Base-by-base conservation (phyloP, 2,113 vertebrate species). In the Xiphorhynchus elegans region DNA sequence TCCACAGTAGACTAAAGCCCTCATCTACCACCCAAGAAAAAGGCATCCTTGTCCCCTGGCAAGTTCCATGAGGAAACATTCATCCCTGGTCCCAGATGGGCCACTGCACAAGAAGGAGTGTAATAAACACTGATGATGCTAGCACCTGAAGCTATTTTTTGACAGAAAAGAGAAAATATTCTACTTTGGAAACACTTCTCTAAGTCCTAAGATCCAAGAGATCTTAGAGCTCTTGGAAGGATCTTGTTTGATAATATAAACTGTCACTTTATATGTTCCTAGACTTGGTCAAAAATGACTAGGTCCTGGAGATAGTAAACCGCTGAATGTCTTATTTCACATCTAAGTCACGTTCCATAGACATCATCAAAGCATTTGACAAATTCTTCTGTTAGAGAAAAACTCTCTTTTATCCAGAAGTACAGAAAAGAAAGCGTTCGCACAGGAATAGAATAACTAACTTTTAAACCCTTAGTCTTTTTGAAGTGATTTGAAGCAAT, bases 11-110 rank as follows among this genome's bases (percentile, higher is more conserved):
- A 58, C 6, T 58, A 14, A 77, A 88, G 21, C 1, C 13, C 17
- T 66, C 42, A 62, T 5, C 6, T 72, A 26, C 17, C 12, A n/a
- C 3, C 0, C 14, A 46, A 39, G 19, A 50, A 8, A 83, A 73
- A 77, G 44, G 1, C 6, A 76, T 1, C 3, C 7, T 44, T 78
- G 21, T 50, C 9, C 3, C 5, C 3, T 47, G 24, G 13, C 8
- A 86, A 69, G 6, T 5, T 90, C 16, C 44, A 46, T 12, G 6
- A 67, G 11, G 2, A 35, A 15, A 29, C 5, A 59, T 31, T 35
- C 6, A 33, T 23, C 7, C 5, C 8, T 37, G 7, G 1, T 59
- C 8, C 52, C 13, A 42, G 3, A 47, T 18, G 25, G 7, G 8
- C 37, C 44, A 18, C 28, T 55, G 11, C 4, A 59, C 8, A 20